Percentiles rank a stretch among this genome's conserved stretches.
phyloP scores from a whole-genome alignment of 2,888 invertebrate genomes.

The Dasypogon diadema region DNA sequence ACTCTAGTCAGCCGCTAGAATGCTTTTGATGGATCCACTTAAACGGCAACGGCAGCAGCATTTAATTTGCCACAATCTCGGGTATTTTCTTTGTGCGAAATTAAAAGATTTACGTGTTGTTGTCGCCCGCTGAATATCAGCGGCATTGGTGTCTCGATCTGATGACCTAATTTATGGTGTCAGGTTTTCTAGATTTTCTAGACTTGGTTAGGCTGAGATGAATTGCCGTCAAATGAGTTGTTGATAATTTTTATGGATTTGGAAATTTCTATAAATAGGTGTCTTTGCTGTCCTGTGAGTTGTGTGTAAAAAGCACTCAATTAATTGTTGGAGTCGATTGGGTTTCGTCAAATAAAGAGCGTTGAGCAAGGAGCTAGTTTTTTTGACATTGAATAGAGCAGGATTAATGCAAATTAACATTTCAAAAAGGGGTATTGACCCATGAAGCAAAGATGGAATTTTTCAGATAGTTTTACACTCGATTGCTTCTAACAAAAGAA shows the following conservation, averaged over 20 bases:
- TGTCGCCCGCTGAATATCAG: constrained; percentile 28
- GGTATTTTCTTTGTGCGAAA: constrained; percentile 28
- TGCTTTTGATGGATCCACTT: constrained; percentile 16
- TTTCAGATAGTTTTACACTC: no score
- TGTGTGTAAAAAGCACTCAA: no score
- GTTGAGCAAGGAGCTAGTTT: no score
- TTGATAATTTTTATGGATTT: constrained; percentile 8
- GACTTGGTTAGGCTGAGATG: constrained; percentile 15
- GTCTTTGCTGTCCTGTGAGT: no score
- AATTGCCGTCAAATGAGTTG: constrained; percentile 14
- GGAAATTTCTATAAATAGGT: constrained; percentile 5
- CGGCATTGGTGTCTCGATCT: constrained; percentile 19
- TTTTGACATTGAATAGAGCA: no score
- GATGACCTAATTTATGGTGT: constrained; percentile 48
- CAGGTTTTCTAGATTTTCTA: constrained; percentile 18
- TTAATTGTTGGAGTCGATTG: no score
- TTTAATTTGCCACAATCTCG: background rate
- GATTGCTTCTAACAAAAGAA: no score
- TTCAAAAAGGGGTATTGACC: no score
- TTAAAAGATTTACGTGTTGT: constrained; percentile 35
- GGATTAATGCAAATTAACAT: no score
- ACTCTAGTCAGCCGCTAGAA: background rate
- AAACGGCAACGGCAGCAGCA: background rate
- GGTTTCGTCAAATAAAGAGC: no score
- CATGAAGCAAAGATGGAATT: no score